Base-by-base conservation (phyloP, 2,113 vertebrate genomes). In the Scartelaos histophorus region DNA sequence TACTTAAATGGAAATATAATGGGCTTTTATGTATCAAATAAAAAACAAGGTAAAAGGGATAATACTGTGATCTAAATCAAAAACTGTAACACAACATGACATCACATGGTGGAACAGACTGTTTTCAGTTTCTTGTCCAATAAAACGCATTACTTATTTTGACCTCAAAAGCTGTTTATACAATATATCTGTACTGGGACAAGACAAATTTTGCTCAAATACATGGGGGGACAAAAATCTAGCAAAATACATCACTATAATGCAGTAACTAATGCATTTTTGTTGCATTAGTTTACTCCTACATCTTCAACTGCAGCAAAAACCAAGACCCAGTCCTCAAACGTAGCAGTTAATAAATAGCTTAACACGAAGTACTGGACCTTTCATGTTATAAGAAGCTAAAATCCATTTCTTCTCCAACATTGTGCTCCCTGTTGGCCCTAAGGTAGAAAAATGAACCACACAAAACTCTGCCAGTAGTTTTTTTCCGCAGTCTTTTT, bases 371-470 rank as follows among this genome's bases (percentile, higher is more conserved):
- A 46, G n/a, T 24, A 22, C n/a, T 46, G 21, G 19, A 66, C n/a
- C 38, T 66, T 45, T 66, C 21, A 22, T 22, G 45, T 11, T 53
- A 25, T 38, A 67, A 54, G 29, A n/a, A 25, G 13, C 58, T 17
- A 19, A 43, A 70, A 56, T 67, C 46, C 13, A 70, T 65, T 65
- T 64, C 16, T 47, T 15, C 58, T 47, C 67, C 21, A 51, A n/a
- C 21, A 64, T 35, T 17, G 11, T 21, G 38, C 13, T 68, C 53
- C 57, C 64, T 72, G 25, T 57, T 10, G 1, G 21, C 51, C 46
- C 13, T 13, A 11, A 21, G 47, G 43, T 21, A 72, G 60, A 34
- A 79, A 83, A 73, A 67, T 38, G 56, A 64, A 53, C 45, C 7
- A 9, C 34, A 25, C 19, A 56, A 67, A 46, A 15, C 56, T 25